Evolutionary conservation across 2,888 invertebrate species (phyloP), one percentile per base, ranked within the genome.

Genomic region (Limnephilus lunatus): DNA sequence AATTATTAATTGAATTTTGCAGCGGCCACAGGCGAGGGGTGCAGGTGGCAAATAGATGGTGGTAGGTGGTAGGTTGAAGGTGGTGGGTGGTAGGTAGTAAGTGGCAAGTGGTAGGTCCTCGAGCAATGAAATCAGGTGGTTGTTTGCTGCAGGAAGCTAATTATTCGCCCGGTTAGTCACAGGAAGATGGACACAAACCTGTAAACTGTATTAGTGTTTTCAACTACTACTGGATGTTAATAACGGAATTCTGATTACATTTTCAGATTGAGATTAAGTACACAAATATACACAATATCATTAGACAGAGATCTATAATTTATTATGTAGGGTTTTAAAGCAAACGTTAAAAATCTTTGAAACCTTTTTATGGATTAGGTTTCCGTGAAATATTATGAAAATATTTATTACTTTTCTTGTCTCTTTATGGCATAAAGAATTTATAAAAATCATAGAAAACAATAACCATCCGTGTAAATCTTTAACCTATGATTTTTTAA

Each of bases 1-100:
- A 85, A 85, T 85, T 39, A 35, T 39, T 85, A 85, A 44, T 32
- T 39, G 85, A 35, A 39, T 85, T 85, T 85, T 25, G 44, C 31
- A 14, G 31, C 32, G 31, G 32, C 82, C 32, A 31, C 31, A 82
- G 82, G 30, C 82, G 31, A 82, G 82, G 14, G 14, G 14, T 30
- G 31, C 4, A 30, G 31, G 82, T 31, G 12, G 82, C 15, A 32
- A 31, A 15, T 32, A 32, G 31, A 31, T 32, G 82, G 82, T 19
- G 82, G 68, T n/a, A 68, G 68, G 9, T 68, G 25, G 7, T n/a
- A n/a, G 68, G n/a, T 68, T 5, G n/a, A 0, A 1, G 25, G 25
- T 68, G 25, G 68, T 25, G 7, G 68, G 68, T 68, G n/a, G 68
- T n/a, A 68, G n/a, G 19, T 19, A 25, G 19, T 25, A 53, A 15